Evolutionary conservation across 2,113 vertebrate genomes (phyloP), one percentile per base, ranked within the genome.

Genomic region (Orthonyx spaldingii): DNA sequence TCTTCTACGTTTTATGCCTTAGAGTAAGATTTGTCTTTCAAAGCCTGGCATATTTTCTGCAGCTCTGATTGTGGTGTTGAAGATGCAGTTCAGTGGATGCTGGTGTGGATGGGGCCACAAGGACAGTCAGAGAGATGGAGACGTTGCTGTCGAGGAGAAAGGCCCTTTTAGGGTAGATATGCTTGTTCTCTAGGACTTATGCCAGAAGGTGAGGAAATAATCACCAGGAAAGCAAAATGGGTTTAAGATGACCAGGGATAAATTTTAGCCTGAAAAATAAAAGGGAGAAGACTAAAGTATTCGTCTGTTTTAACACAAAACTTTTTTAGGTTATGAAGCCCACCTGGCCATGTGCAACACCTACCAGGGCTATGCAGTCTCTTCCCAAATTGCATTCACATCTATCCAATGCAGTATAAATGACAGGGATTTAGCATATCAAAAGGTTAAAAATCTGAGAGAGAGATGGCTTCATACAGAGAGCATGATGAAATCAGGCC

Each of bases 91-190:
- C 55, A 16, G 89, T 26, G 28, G 50, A 49, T 63, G 12, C 28
- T 69, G 64, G 76, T n/a, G 64, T 35, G 77, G 77, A 89, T 1
- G 17, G 20, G 11, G 39, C 46, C 37, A 32, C 11, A 23, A 37
- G 46, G 50, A 37, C 28, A 26, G 26, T 11, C 26, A 72, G 81
- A 92, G 19, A 18, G 17, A 65, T 21, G 37, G 50, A 63, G 83
- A 56, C 3, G 1, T 15, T 1, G 1, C 7, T 39, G 19, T 18
- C 0, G 0, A 30, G 18, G 33, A 66, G 42, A 42, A 57, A 13
- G 8, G 5, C 9, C 16, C 33, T 81, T 65, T 72, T 42, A 11
- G 42, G 26, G 12, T 19, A 84, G 41, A 22, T 63, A 9, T 23
- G 10, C 26, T 65, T 77, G 10, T 50, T 81, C 33, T 77, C 35